These are phyloP conservation scores for Neostethus bicornis DNA, from an alignment of 2,797 vertebrate species.

Conservation along the genomic window DNA sequence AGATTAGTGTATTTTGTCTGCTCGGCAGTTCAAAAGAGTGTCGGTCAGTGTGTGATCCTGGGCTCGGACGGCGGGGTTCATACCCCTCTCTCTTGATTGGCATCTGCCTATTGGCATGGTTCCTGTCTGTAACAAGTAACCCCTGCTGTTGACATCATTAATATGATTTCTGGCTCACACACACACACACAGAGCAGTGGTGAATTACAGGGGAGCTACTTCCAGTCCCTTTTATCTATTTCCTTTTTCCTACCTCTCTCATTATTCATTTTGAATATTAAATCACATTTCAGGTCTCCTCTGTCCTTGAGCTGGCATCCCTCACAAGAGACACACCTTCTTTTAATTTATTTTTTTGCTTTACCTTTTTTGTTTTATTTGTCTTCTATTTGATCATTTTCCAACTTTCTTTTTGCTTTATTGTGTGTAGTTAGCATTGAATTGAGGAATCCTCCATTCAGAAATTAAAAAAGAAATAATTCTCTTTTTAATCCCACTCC, in stretches of 20 bases:
- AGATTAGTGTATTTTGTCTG: neutral
- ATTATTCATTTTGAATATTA: constrained; percentile 77
- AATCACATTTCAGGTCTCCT: constrained; percentile 61
- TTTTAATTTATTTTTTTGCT: constrained; percentile 31
- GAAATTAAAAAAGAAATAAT: constrained; percentile 84
- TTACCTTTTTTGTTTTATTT: constrained; percentile 41
- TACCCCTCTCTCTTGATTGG: constrained; percentile 64
- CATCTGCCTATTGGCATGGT: constrained; percentile 69
- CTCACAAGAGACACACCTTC: constrained; percentile 57
- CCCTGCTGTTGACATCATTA: constrained; percentile 75
- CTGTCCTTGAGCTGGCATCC: constrained; percentile 75
- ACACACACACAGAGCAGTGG: constrained; percentile 35
- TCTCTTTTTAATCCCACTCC: constrained; percentile 77
- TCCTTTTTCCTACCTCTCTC: constrained; percentile 49
- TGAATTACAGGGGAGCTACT: constrained; percentile 50
- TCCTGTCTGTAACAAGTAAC: constrained; percentile 69
- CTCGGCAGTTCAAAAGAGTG: constrained; percentile 43
- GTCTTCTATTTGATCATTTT: constrained; percentile 51
- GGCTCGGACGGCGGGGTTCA: constrained; percentile 52
- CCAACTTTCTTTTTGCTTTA: constrained; percentile 52
- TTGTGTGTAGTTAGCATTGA: constrained; percentile 76
- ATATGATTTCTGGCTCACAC: constrained; percentile 51
- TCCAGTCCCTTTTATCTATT: constrained; percentile 65
- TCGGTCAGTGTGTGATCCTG: constrained; percentile 47
- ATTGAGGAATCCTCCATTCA: constrained; percentile 75